These are phyloP conservation scores for Chiroxiphia lanceolata DNA, from an alignment of 2,797 vertebrate genomes.

Conservation along the genomic window DNA sequence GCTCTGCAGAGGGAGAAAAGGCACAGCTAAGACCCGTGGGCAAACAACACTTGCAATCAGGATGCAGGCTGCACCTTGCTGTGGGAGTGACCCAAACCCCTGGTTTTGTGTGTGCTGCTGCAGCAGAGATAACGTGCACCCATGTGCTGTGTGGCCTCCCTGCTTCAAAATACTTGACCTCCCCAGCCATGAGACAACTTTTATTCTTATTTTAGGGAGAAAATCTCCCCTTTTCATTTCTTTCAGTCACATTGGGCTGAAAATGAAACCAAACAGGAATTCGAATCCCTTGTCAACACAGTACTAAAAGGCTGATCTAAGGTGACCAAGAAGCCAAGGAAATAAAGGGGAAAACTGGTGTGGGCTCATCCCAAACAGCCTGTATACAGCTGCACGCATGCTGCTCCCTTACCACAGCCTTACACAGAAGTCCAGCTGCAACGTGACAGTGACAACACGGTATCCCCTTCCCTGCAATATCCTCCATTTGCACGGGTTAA, in stretches of 20 bases:
- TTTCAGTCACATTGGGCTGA: background rate
- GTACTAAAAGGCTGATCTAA: background rate
- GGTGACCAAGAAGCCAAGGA: background rate
- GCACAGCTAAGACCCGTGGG: background rate
- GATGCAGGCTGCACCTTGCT: background rate
- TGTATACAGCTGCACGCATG: background rate
- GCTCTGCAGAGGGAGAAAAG: background rate
- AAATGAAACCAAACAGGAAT: background rate
- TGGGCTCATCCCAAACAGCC: background rate
- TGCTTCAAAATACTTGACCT: background rate
- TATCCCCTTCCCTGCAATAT: background rate
- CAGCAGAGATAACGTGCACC: fast-evolving
- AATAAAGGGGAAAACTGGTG: background rate
- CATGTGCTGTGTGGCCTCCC: background rate
- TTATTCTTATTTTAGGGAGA: background rate
- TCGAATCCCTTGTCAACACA: background rate
- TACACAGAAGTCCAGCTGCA: background rate
- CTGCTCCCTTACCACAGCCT: background rate
- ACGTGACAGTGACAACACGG: background rate
- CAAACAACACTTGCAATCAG: fast-evolving
- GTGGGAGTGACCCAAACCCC: background rate
- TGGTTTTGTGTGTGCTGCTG: background rate
- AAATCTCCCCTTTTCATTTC: background rate
- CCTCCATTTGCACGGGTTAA: background rate
- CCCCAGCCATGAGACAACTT: background rate